These are phyloP conservation scores for Oriolus oriolus DNA, from an alignment of 2,113 vertebrate genomes.

Conservation along the genomic window DNA sequence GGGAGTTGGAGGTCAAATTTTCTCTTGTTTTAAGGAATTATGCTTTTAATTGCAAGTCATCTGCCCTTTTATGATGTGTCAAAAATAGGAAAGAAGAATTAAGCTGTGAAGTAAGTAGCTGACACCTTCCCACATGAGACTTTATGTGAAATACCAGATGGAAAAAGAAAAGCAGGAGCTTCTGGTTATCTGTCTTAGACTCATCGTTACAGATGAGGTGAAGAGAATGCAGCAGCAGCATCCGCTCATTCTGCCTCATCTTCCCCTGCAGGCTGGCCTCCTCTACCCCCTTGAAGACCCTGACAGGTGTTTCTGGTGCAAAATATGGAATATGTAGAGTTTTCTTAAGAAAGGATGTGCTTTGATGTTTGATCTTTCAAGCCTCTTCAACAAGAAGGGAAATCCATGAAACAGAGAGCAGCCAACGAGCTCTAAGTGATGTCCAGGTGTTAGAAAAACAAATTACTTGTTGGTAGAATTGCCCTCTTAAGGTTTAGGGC, in stretches of 20 bases:
- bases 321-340: accelerated
- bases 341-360: background rate
- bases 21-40: background rate
- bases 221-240: background rate
- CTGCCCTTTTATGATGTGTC: background rate
- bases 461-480: background rate
- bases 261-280: background rate
- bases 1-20: background rate
- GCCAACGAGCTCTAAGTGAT: background rate
- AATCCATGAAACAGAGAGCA: background rate
- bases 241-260: accelerated
- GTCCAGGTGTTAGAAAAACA: background rate
- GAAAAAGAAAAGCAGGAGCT: background rate
- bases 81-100: background rate
- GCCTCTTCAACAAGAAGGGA: background rate
- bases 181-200: background rate
- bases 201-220: background rate
- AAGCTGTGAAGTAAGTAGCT: background rate
- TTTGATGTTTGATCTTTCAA: background rate
- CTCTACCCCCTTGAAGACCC: background rate
- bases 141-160: background rate
- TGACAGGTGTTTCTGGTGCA: background rate
- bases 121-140: background rate
- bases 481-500: background rate
- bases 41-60: background rate